phyloP scores from a whole-genome alignment of 92 coral and sea anemone species.

The Epizoanthus illoricatus region DNA sequence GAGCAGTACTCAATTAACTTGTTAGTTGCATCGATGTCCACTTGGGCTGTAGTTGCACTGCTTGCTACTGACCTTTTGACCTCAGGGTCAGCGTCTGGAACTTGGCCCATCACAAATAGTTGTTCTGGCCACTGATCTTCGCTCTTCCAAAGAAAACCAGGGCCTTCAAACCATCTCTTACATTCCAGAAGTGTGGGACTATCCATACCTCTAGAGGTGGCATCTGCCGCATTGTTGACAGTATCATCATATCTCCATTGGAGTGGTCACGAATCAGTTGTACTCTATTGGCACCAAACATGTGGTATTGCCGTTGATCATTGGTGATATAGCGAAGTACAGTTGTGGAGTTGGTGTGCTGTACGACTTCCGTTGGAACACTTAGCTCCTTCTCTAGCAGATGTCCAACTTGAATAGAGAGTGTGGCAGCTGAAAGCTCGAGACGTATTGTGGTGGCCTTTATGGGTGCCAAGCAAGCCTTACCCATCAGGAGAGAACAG shows the following conservation, averaged over 20 bases:
- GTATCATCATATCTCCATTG: background rate
- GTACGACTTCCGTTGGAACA: background rate
- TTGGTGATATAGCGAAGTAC: slow-evolving; percentile 44
- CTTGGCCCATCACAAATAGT: no score
- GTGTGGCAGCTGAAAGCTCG: slow-evolving; percentile 48
- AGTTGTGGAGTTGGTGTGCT: slow-evolving; percentile 52
- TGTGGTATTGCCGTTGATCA: background rate
- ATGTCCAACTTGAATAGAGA: slow-evolving; percentile 43
- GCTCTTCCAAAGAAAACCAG: no score
- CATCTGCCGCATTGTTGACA: no score
- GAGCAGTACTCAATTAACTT: no score
- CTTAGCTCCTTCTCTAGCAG: slow-evolving; percentile 35
- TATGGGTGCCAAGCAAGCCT: slow-evolving; percentile 41
- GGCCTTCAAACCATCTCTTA: no score
- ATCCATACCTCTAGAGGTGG: no score
- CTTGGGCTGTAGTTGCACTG: no score
- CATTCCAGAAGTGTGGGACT: no score
- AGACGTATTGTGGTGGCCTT: slow-evolving; percentile 48
- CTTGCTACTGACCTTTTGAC: no score
- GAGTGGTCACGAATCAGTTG: slow-evolving; percentile 56
- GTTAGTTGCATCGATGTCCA: no score
- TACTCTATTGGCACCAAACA: slow-evolving; percentile 63
- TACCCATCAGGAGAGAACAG: slow-evolving; percentile 48
- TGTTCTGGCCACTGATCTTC: no score
- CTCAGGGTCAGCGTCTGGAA: no score